Evolutionary conservation across 2,888 invertebrate species (phyloP), one percentile per base, ranked within the genome.

Genomic region (Hecatera dysodea): DNA sequence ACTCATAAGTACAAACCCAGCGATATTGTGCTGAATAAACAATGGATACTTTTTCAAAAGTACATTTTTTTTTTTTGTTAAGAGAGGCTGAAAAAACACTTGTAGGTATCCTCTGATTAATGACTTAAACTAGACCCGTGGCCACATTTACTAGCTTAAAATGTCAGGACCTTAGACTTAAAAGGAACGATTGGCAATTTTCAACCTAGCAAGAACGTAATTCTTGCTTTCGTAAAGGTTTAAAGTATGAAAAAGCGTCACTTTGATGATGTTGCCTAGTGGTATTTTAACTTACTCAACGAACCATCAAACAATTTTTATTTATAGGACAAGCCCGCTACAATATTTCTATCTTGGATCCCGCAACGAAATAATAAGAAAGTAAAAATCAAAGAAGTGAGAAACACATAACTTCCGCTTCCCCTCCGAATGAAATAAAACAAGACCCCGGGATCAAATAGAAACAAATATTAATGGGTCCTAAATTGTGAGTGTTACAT

Each of bases 21-120:
- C 42, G 19, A 75, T 52, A 24, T 22, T 27, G 19, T 36, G 27
- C 19, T 56, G n/a, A 67, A 46, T 71, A 63, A 73, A 67, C 33
- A 67, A 73, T 29, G 15, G 27, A 3, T 27, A 33, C 27, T 57
- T 62, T 61, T 61, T 52, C 22, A 27, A 48, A 57, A 53, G 44
- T 42, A 56, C 29, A 46, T 78, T 78, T 52, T 61, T 39, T 27
- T 66, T 69, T 29, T 56, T 57, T 17, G 12, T 44, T 46, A 52
- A 15, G 8, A 50, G 27, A 53, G 29, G 39, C 42, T 57, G n/a
- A 67, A 76, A n/a, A 78, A 76, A 48, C 36, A 44, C 55, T 75
- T 55, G 66, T n/a, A n/a, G n/a, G n/a, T 73, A 76, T 33, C 42
- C 22, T 29, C 48, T 79, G 74, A 76, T 76, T 67, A 74, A 76